Conservation (phyloP, 2,888 invertebrate species). For the Heliconius ethilla region DNA sequence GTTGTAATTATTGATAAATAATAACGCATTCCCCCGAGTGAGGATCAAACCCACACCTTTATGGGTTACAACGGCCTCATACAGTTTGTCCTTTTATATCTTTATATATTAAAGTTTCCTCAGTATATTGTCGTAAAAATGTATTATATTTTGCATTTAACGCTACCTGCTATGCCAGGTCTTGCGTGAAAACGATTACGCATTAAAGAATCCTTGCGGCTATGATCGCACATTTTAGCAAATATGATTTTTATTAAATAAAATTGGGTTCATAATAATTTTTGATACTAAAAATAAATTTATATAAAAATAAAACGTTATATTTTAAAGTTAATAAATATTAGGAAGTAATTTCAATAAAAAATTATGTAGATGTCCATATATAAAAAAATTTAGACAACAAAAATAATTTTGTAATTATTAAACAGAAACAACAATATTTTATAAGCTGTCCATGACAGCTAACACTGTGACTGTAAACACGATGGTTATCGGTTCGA, state of each 20-base stretch:
- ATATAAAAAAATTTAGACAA: background rate
- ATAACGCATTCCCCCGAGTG: too few relatives aligned
- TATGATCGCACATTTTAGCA: constrained; percentile 6
- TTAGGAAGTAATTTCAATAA: background rate
- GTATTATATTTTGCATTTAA: constrained; percentile 31
- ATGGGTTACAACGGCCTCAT: too few relatives aligned
- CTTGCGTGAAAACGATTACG: constrained; percentile 31
- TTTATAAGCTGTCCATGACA: too few relatives aligned
- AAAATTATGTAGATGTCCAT: background rate
- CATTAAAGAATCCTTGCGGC: constrained; percentile 14
- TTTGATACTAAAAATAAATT: background rate
- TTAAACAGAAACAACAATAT: too few relatives aligned
- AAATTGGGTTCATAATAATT: constrained; percentile 13
- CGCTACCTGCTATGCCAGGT: constrained; percentile 21
- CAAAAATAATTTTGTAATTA: too few relatives aligned
- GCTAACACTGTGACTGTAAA: too few relatives aligned
- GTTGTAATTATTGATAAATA: background rate
- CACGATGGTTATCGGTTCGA: too few relatives aligned
- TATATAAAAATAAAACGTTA: background rate
- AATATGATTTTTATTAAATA: constrained; percentile 19
- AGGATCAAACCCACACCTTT: too few relatives aligned
- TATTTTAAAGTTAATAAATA: background rate
- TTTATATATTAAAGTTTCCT: background rate
- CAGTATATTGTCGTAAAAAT: constrained; percentile 7
- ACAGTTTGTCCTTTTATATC: too few relatives aligned